Evolutionary conservation across 2,888 invertebrate species (phyloP), one percentile per base, ranked within the genome.

Genomic region (Theretra japonica): DNA sequence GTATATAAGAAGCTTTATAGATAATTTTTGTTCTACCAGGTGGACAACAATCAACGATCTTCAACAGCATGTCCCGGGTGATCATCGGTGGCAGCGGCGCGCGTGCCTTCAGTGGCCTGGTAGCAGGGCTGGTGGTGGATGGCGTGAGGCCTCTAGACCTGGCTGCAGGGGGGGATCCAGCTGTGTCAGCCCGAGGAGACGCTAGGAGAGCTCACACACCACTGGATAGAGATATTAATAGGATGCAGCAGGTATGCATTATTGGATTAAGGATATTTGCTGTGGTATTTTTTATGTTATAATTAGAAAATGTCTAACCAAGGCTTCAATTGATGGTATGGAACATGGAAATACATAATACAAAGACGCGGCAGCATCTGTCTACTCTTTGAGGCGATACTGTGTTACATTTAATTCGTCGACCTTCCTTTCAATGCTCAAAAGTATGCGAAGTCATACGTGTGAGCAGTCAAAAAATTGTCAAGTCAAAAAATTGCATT

Each of bases 1-100:
- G 41, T 1, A 41, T 41, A 41, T 2, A 15, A 41, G 2, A 53
- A 53, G 23, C 25, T 4, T 17, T 33, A n/a, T 33, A 1, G 17
- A 28, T 56, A 0, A 25, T 71, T 23, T 21, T 17, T 28, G 25
- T n/a, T n/a, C 19, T 41, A 90, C 4, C 90, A 97, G 98, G 97
- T 68, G 98, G 97, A 19, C 96, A 96, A 78, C 97, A 98, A 79
- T 96, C 97, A 68, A 96, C 96, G 71, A 97, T 98, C 50, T 99
- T 99, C 95, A 99, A 99, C 93, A 97, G 97, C 83, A 98, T 98
- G 95, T 97, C 98, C 1, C 96, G 96, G 62, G 96, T 99, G 59
- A 97, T 97, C 80, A 96, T 99, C 41, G 99, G 99, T 6, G 99
- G 99, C 0, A 91, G 90, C 93, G 96, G 96, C 75, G 95, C 96